phyloP scores from a whole-genome alignment of 2,888 invertebrate genomes.

The Sminthurides aquaticus region DNA sequence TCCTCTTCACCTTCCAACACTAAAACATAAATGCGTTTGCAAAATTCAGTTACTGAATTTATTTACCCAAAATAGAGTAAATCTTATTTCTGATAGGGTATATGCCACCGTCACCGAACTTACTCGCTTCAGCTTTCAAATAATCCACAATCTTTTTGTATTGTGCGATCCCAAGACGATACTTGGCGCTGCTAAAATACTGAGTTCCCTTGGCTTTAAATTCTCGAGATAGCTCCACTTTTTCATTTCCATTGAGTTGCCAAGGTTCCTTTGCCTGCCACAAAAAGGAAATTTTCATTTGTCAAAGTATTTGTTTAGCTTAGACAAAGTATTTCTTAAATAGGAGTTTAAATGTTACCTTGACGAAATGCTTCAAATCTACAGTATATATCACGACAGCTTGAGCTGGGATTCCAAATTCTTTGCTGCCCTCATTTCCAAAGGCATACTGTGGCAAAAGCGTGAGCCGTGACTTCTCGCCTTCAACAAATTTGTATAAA shows the following conservation, averaged over 20 bases:
- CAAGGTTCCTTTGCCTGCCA: constrained; percentile 66
- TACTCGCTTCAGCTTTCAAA: constrained; percentile 55
- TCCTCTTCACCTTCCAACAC: constrained; percentile 48
- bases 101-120: constrained; percentile 43
- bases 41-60: constrained; percentile 11
- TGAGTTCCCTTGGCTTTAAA: constrained; percentile 85
- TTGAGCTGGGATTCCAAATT: constrained; percentile 68
- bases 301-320: too few species aligned
- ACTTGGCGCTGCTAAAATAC: constrained; percentile 76
- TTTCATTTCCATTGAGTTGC: constrained; percentile 71
- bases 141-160: constrained; percentile 68
- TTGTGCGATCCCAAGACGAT: constrained; percentile 70
- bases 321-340: too few species aligned
- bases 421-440: constrained; percentile 60
- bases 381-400: constrained; percentile 72
- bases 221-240: constrained; percentile 69
- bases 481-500: constrained; percentile 68
- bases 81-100: constrained; percentile 3
- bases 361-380: constrained; percentile 75
- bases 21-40: constrained; percentile 12
- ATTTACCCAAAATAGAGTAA: constrained; percentile 15
- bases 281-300: constrained; percentile 11
- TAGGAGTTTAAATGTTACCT: constrained; percentile 54
- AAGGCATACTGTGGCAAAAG: constrained; percentile 74
- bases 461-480: constrained; percentile 66